Base-by-base conservation (phyloP, 2,888 invertebrate species). In the Pocota personata region DNA sequence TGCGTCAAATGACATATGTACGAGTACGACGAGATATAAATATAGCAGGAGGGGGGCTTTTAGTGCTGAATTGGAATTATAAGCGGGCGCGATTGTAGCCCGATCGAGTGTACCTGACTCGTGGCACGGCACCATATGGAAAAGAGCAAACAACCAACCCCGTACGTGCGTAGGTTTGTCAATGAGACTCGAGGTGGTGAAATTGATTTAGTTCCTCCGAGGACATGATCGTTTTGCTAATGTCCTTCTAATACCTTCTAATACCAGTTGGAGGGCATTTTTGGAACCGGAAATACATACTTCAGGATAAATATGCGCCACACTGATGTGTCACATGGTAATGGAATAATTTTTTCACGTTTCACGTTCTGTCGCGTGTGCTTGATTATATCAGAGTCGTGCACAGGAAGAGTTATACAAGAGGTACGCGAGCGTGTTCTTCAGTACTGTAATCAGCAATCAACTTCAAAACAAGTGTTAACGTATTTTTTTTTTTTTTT, bases 171-270 rank as follows among this genome's bases (percentile, higher is more conserved):
- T 35, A n/a, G 48, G 57, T 58, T 80, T 52, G 48, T 35, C 80
- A 76, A 84, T 58, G 19, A 46, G 16, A 3, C 6, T 8, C n/a
- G 58, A 16, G 37, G 78, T 72, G 77, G 58, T 67, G 73, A 62
- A 78, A 83, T 73, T 69, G 24, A 67, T 60, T 58, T 40, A 75
- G 55, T 80, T 84, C 79, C 84, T 64, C 27, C 64, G 40, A 73
- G 55, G 73, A 69, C 75, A 80, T 79, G 80, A 79, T 35, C 50
- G 64, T 64, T 69, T 84, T 84, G 30, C 60, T 58, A 84, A 79
- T 83, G 60, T 67, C 62, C 73, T 73, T 83, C 14, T 19, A 43
- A 16, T 24, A 7, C 8, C 10, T 4, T 0, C 5, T n/a, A n/a
- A n/a, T n/a, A n/a, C n/a, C n/a, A n/a, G 7, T 6, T 8, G 3